Base-by-base conservation (phyloP, 37 sponge, comb jelly and placozoan genomes). In the Geodia barretti region DNA sequence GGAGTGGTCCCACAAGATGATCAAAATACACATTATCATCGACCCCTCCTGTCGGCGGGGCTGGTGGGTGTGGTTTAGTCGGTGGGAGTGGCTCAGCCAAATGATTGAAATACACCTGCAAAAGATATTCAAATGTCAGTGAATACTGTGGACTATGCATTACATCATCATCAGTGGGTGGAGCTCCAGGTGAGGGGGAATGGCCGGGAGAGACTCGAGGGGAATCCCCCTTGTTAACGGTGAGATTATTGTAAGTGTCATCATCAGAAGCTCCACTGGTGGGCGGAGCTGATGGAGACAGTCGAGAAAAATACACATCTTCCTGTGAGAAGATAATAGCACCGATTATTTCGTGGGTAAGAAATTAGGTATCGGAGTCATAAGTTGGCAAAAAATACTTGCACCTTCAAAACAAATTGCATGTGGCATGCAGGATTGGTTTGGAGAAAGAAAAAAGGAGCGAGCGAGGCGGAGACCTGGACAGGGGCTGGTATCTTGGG, bases 1-100 rank as follows among this genome's bases (percentile, higher is more conserved):
- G 77, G 7, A n/a, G n/a, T 64, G 73, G 73, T 3, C 41, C 7
- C 31, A 58, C 28, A 41, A 29, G 30, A 74, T 74, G 35, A 30
- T 26, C 42, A 3, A 31, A 54, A 29, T 74, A 74, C 4, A 74
- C 54, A 41, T 58, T 54, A 26, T 17, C 75, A 41, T 28, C 75
- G 21, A 29, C 33, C 47, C 8, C 31, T 30, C 37, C 24, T 25
- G 17, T 64, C 30, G 68, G 11, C 3, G 65, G 64, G 4, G 39
- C 34, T 30, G 29, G 37, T 3, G 47, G 79, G 3, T 42, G 26
- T 26, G 30, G 47, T 19, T 47, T 47, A 47, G 7, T 47, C 54
- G 11, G 11, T 14, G 7, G 7, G 21, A 67, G 38, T 7, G 80
- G 80, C 35, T 17, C 28, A 0, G 25, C 47, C 1, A 80, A 14